Conservation (phyloP, 1,140 invertebrate genomes). For the Drosophila guanche region DNA sequence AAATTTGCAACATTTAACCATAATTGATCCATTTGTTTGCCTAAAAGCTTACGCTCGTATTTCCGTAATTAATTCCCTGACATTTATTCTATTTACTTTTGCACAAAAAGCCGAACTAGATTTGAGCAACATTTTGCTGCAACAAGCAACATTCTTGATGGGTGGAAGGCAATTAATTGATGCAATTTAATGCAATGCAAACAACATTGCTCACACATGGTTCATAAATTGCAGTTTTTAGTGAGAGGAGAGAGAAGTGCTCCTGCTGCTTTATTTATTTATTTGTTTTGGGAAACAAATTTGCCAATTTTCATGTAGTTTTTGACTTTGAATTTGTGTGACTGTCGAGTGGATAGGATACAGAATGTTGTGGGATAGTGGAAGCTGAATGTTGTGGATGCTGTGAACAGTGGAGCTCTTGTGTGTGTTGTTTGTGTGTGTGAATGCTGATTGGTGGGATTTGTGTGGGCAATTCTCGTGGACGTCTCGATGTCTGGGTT, state of each 20-base stretch:
- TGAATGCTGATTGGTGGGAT: not conserved
- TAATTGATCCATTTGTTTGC: slow-evolving; percentile 16
- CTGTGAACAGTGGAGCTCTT: not conserved
- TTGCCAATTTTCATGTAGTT: slow-evolving; percentile 29
- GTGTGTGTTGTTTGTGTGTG: slow-evolving; percentile 4
- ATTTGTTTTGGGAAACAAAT: slow-evolving; percentile 52
- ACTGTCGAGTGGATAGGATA: too few species aligned
- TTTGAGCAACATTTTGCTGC: slow-evolving; percentile 15
- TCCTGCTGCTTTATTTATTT: slow-evolving; percentile 43
- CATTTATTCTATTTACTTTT: slow-evolving; percentile 38
- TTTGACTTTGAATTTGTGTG: slow-evolving; percentile 61
- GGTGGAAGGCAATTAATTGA: slow-evolving; percentile 44
- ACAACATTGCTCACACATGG: slow-evolving; percentile 32
- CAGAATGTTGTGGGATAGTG: too few species aligned
- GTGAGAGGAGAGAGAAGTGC: slow-evolving; percentile 3
- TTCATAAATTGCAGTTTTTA: slow-evolving; percentile 67
- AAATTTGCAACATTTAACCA: not conserved
- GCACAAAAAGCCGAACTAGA: not conserved
- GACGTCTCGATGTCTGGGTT: slow-evolving; percentile 77
- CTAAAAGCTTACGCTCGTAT: not conserved
- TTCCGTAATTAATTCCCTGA: slow-evolving; percentile 21
- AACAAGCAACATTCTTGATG: slow-evolving; percentile 48
- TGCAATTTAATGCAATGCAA: slow-evolving; percentile 64
- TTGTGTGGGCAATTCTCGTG: slow-evolving; percentile 37
- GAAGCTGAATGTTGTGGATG: too few species aligned